Evolutionary conservation across 2,888 invertebrate genomes (phyloP).

Genomic region (Sinelater perroti): DNA sequence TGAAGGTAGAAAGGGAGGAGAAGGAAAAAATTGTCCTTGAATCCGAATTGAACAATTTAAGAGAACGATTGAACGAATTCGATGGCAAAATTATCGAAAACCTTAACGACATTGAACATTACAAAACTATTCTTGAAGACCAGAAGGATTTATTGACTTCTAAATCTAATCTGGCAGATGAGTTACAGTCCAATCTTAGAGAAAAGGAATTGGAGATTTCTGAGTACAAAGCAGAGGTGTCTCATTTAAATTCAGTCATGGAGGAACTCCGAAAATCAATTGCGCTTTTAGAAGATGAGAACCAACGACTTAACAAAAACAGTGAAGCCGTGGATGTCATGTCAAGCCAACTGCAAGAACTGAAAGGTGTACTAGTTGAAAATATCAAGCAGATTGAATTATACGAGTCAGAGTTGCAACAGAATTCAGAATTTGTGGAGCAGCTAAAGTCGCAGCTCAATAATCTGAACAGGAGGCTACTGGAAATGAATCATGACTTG

Average conservation of each 20-base stretch:
- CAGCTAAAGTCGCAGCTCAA: slow-evolving; percentile 66
- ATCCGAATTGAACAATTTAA: slow-evolving; percentile 44
- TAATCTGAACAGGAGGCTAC: slow-evolving; percentile 66
- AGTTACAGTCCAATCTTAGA: slow-evolving; percentile 49
- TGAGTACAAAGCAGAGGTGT: slow-evolving; percentile 46
- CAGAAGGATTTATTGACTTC: slow-evolving; percentile 55
- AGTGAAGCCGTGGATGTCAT: slow-evolving; percentile 59
- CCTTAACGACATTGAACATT: slow-evolving; percentile 52
- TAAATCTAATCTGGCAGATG: slow-evolving; percentile 49
- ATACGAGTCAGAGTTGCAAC: slow-evolving; percentile 66
- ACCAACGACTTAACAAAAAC: slow-evolving; percentile 62
- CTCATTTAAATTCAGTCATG: slow-evolving; percentile 61
- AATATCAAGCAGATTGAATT: slow-evolving; percentile 64
- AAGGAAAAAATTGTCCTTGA: too few species aligned
- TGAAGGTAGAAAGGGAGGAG: too few species aligned
- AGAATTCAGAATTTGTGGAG: slow-evolving; percentile 67
- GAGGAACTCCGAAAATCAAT: slow-evolving; percentile 64
- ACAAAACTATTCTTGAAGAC: slow-evolving; percentile 52
- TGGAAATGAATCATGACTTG: slow-evolving; percentile 63
- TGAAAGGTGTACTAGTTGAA: slow-evolving; percentile 65
- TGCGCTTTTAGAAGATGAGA: slow-evolving; percentile 64
- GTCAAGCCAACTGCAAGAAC: slow-evolving; percentile 65
- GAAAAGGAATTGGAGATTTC: slow-evolving; percentile 48
- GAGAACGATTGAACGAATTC: slow-evolving; percentile 46
- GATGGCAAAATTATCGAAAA: slow-evolving; percentile 49